Base-by-base conservation (phyloP, 2,113 vertebrate genomes). In the Cynocephalus volans region DNA sequence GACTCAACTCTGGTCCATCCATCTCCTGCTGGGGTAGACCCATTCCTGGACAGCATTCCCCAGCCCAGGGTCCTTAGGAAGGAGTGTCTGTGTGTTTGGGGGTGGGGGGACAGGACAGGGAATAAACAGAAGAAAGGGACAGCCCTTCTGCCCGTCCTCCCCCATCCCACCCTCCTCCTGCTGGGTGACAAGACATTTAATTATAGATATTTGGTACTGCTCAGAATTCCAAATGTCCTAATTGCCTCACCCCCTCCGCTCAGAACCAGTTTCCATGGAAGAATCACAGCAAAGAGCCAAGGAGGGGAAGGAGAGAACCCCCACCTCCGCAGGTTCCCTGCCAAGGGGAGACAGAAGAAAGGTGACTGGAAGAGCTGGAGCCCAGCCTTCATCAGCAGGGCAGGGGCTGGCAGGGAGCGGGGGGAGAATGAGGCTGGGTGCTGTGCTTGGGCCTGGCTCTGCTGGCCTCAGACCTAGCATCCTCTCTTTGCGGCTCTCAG, bases 151-250 rank as follows among this genome's bases (percentile, higher is more conserved):
- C 83, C 62, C 75, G 45, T 93, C 90, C 88, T 95, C 10, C 90
- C 80, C 82, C 83, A 92, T 45, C 50, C 88, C 69, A 56, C 33
- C 31, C 95, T 90, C 82, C 12, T 80, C 77, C 88, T 96, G 58
- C 93, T 69, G 95, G 85, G 96, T 96, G 95, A 98, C 96, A 97
- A 97, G 96, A 97, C 83, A 88, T 96, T 97, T 97, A 97, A 98
- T 98, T 96, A 98, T 12, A 97, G 95, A 98, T 96, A 97, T 79
- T 98, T 96, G 97, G 73, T 33, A 93, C 81, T 0, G 0, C 67
- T 58, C 14, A 93, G 93, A 94, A 88, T 0, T 26, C 94, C 96
- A 96, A 96, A 93, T 70, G 96, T 96, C 88, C 97, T 95, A 89
- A 93, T 92, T 19, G 31, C 90, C 90, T 98, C 62, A 65, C 28